Evolutionary conservation across 2,113 vertebrate genomes (phyloP).

Genomic region (Phalacrocorax brasilianus): DNA sequence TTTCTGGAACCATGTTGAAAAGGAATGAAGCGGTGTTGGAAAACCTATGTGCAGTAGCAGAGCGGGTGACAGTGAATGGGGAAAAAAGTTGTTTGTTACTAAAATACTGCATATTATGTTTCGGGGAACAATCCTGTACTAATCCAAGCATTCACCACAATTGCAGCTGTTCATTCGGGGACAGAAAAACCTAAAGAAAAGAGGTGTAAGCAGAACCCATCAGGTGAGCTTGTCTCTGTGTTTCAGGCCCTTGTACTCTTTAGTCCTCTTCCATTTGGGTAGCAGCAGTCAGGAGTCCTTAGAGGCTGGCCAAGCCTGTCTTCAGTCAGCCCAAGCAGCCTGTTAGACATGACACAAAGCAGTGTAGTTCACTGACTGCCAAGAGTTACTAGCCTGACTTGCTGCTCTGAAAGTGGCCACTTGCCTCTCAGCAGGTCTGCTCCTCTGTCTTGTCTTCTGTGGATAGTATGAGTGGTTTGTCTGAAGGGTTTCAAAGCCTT

Average conservation of each 20-base stretch:
- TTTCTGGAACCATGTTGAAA: background rate
- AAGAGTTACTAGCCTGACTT: background rate
- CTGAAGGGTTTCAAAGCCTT: background rate
- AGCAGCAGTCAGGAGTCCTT: background rate
- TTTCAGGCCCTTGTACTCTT: constrained; percentile 20
- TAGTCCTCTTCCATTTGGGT: background rate
- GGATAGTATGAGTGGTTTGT: background rate
- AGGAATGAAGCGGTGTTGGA: background rate
- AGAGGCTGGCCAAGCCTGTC: background rate
- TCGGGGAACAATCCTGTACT: background rate
- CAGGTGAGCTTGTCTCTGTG: constrained; percentile 63
- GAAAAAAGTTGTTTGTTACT: background rate
- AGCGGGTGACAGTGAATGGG: background rate
- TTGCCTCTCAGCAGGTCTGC: background rate
- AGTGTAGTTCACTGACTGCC: background rate
- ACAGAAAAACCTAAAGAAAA: constrained; percentile 69
- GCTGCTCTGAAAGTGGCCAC: background rate
- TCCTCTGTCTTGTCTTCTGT: background rate
- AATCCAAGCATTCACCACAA: constrained; percentile 52
- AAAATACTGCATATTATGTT: background rate
- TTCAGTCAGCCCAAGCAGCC: background rate
- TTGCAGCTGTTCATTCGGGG: constrained; percentile 65
- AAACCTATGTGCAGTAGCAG: background rate
- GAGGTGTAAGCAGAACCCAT: constrained; percentile 68
- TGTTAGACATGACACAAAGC: background rate